Base-by-base conservation (phyloP, 2,113 vertebrate genomes). In the Chionomys nivalis region DNA sequence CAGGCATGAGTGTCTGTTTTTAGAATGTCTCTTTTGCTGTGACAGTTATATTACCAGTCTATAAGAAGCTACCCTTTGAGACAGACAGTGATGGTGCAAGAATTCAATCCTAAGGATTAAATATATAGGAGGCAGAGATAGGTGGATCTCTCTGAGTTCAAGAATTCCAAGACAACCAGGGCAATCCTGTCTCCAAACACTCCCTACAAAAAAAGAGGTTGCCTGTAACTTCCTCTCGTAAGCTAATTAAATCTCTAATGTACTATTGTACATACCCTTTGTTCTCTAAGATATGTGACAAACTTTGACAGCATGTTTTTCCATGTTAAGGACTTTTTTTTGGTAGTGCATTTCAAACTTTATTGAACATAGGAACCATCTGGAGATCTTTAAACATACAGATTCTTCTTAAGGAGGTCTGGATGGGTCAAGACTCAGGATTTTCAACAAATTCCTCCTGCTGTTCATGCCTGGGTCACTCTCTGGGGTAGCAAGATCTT, bases 351-450 rank as follows among this genome's bases (percentile, higher is more conserved):
- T 89, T 96, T 89, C 52, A 78, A 33, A 36, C 28, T 66, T 87
- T 49, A 87, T 7, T 87, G 31, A 49, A 24, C 11, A 24, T 44
- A 68, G 31, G 24, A n/a, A 49, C 36, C 44, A n/a, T 87, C 17
- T 49, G 31, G 7, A 70, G 63, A 89, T 70, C 77, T 91, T 85
- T 89, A 66, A 92, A 92, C 89, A 47, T 58, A 85, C 5, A 86
- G 9, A 78, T 72, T 96, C 66, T 96, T 93, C 78, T 58, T n/a
- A 58, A 19, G 3, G 52, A 65, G 28, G 8, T 42, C 66, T 68
- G 39, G 42, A 21, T 21, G 5, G 26, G 16, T 90, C 49, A 11
- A 81, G 39, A 55, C 21, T 77, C 49, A 94, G 49, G 33, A 87
- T 75, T 95, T 33, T 70, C 42, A 65, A 58, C 31, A 89, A 55